Conservation (phyloP, 2,113 vertebrate species). For the Coptodon bakossiorum region DNA sequence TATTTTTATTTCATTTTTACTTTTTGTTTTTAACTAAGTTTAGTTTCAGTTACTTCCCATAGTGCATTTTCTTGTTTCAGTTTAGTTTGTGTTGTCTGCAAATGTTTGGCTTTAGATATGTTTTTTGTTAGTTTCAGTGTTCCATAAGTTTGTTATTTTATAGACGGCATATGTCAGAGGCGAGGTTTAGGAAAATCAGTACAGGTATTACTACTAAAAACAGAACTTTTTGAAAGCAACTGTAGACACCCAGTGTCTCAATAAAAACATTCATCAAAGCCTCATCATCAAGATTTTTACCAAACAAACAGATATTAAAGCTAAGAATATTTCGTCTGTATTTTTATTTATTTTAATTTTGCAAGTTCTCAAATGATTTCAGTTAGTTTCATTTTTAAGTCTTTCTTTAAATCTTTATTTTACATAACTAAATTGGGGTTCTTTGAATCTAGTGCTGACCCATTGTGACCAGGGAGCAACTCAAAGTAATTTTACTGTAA, state of each 20-base stretch:
- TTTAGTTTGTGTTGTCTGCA: neutral
- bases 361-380: neutral
- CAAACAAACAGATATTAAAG: too few relatives aligned
- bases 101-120: neutral
- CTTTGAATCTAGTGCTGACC: neutral
- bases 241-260: neutral
- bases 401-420: neutral
- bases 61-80: neutral
- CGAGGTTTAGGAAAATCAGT: neutral
- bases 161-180: neutral
- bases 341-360: neutral
- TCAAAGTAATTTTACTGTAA: neutral
- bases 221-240: neutral
- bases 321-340: neutral
- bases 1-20: neutral
- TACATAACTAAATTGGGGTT: accelerated
- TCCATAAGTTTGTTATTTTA: neutral
- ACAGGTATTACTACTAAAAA: neutral
- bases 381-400: neutral
- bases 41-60: neutral
- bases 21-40: neutral
- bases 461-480: neutral
- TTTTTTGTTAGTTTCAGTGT: neutral
- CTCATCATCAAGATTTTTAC: neutral
- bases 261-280: neutral